These are phyloP conservation scores for Lepidochitona cinerea DNA, from an alignment of 2,888 invertebrate genomes.

Conservation along the genomic window DNA sequence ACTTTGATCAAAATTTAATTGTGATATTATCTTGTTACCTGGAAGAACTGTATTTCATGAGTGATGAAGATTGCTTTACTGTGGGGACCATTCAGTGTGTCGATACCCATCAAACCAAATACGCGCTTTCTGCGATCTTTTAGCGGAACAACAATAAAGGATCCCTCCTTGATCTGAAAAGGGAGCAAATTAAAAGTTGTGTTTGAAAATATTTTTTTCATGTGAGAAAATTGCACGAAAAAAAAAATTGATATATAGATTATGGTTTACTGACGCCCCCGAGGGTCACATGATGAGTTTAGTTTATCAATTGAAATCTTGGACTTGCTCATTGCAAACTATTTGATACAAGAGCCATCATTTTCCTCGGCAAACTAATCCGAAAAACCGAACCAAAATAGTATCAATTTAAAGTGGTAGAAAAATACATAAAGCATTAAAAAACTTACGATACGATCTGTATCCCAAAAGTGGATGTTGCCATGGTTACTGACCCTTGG, in stretches of 20 bases:
- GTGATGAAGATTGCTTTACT: conserved; percentile 66
- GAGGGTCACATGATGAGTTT: no score
- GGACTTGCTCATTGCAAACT: no score
- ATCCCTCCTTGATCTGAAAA: conserved; percentile 63
- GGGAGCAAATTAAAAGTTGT: not conserved
- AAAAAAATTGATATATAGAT: not conserved
- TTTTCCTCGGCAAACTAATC: no score
- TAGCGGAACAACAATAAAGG: conserved; percentile 67
- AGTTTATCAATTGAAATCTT: no score
- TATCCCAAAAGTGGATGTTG: conserved; percentile 69
- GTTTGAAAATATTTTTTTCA: no score
- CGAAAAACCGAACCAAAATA: no score
- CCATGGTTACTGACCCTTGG: conserved; percentile 68
- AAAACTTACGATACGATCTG: conserved; percentile 40
- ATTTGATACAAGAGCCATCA: no score
- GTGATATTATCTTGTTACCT: no score
- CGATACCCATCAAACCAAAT: conserved; percentile 68
- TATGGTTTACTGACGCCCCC: no score
- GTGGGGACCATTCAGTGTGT: conserved; percentile 65
- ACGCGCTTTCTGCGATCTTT: conserved; percentile 68
- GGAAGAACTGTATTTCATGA: conserved; percentile 70
- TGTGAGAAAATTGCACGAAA: not conserved
- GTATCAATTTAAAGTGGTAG: no score
- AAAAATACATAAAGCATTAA: no score
- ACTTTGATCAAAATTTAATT: no score